phyloP scores from a whole-genome alignment of 2,113 vertebrate species.

The Myotis davidii region DNA sequence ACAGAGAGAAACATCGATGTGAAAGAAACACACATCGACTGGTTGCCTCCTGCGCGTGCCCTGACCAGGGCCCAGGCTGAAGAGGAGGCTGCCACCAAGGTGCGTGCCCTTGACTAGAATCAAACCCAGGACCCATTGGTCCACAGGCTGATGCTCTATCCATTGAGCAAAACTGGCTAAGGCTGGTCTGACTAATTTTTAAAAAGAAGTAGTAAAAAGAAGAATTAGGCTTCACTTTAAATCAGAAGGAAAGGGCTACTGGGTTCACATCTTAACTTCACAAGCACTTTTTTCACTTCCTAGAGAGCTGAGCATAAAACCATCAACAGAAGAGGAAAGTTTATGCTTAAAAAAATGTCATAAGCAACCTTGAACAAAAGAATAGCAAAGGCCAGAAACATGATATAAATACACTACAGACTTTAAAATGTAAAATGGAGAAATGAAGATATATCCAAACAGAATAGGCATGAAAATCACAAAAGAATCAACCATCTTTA shows the following conservation, averaged over 20 bases:
- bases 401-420: neutral
- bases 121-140: no score
- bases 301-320: slow-evolving; percentile 16
- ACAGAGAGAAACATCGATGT: no score
- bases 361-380: neutral
- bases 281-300: neutral
- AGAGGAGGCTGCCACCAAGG: no score
- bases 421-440: neutral
- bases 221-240: slow-evolving; percentile 25
- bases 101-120: no score
- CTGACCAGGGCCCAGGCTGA: no score
- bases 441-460: neutral
- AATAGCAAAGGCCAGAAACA: neutral
- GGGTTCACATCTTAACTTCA: neutral
- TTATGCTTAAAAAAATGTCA: slow-evolving; percentile 1
- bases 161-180: no score
- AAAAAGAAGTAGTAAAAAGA: neutral
- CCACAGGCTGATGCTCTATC: no score
- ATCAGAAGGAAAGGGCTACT: neutral
- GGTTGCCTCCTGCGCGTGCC: no score
- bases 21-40: no score
- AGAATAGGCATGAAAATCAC: neutral
- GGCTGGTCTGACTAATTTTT: neutral
- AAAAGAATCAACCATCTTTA: neutral
- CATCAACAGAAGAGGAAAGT: neutral